Base-by-base conservation (phyloP, 2,888 invertebrate species). In the Calameuta filiformis region DNA sequence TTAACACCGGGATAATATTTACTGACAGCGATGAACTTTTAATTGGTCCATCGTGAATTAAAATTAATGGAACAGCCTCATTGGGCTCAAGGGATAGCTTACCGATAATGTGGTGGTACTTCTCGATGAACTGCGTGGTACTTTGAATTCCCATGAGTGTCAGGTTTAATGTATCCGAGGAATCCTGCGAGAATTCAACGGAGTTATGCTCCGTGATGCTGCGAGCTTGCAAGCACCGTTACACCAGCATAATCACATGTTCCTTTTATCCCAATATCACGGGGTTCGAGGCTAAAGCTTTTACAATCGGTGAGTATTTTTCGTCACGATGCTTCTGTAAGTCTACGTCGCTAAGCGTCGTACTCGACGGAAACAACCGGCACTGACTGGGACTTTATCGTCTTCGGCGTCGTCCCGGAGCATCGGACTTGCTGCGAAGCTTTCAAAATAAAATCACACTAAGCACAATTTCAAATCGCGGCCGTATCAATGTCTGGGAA, bases 141-240 rank as follows among this genome's bases (percentile, higher is more conserved):
- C 89, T 92, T 91, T 92, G 92, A 88, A 92, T 90, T 89, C 92
- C 92, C 92, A 92, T 92, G 87, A 90, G 91, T 91, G 88, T 89
- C 84, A 88, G 84, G 79, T 88, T 34, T 23, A 34, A 30, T 31
- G 30, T 33, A 71, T 31, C 34, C 71, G 71, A 31, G 71, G 34
- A 71, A 34, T 71, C 71, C 30, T 71, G 6, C 11, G 31, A 31
- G 71, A 34, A 71, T 33, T 12, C 23, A 30, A 34, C 30, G 34
- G 71, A 71, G 71, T 11, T 34, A 81, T 81, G 80, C 83, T 85
- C 85, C 87, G 88, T 77, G 83, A 83, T 80, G 83, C 84, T 81
- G 83, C 73, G 82, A 81, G 82, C 83, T 85, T 84, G 85, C 78
- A 83, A 79, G 75, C 75, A 80, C 79, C 81, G 84, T 79, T 77